Evolutionary conservation across 2,888 invertebrate species (phyloP), one percentile per base, ranked within the genome.

Genomic region (Agonopterix subpropinquella): DNA sequence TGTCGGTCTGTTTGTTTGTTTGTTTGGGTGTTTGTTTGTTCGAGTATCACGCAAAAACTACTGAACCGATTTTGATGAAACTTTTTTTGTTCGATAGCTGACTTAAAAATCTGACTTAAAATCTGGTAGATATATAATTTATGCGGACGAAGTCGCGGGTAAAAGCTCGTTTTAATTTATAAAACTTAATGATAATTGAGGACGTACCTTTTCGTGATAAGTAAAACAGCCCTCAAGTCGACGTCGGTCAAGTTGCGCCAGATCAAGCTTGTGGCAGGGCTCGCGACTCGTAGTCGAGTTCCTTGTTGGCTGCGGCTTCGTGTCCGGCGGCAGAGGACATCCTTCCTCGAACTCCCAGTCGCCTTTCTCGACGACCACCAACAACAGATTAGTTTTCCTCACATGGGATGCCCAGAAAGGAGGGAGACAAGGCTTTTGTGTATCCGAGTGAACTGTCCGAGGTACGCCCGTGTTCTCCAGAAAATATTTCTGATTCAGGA

Each of bases 161-260:
- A n/a, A n/a, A n/a, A n/a, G n/a, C n/a, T n/a, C n/a, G 4, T 28
- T 28, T 28, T 28, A 28, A 28, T 28, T 5, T 28, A n/a, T 28
- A 28, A 28, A 28, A 7, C 28, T 28, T 28, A 28, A 28, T 28
- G 1, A 28, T 1, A 28, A 28, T 28, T 28, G 39, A n/a, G 7
- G 42, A 45, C 55, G 80, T 78, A 93, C 93, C 83, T 91, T 82
- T 41, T 92, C 91, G 79, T 95, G 93, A 60, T 93, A 92, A 47
- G 95, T 94, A 67, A 90, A 95, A 71, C 96, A 96, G 49, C 92
- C 94, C 52, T 92, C 91, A 28, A 95, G 88, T 51, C 92, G 89
- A 55, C 95, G 81, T 36, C 95, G 83, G 3, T 90, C 89, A 56
- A 95, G 82, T 49, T 90, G 89, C 57, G 94, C 94, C 58, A 95